These are phyloP conservation scores for Lerema accius DNA, from an alignment of 1,140 invertebrate species.

Conservation along the genomic window DNA sequence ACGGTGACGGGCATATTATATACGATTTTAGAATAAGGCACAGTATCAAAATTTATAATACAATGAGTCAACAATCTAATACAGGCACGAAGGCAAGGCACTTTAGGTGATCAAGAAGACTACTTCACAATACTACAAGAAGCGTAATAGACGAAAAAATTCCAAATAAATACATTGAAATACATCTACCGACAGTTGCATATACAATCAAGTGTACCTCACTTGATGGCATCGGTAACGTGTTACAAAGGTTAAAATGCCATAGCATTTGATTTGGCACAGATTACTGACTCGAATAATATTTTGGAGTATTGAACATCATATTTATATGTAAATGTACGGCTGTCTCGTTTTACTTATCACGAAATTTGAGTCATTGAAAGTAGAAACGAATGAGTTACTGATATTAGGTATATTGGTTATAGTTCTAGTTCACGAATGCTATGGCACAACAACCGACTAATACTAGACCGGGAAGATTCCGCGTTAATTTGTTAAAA, in stretches of 20 bases:
- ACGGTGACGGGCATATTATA: neutral
- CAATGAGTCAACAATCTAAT: conserved; percentile 27
- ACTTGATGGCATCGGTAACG: conserved; percentile 63
- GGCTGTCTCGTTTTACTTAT: neutral
- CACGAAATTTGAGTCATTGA: neutral
- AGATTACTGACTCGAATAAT: neutral
- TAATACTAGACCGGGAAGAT: conserved; percentile 57
- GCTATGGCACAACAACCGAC: conserved; percentile 41
- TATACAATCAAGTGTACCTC: conserved; percentile 40
- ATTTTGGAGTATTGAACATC: neutral
- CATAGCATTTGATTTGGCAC: conserved; percentile 39
- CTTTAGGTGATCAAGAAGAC: conserved; percentile 48
- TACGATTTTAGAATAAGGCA: neutral
- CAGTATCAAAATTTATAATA: neutral
- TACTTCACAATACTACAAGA: conserved; percentile 61
- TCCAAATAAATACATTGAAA: conserved; percentile 69
- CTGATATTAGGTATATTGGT: too few relatives aligned
- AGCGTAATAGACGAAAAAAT: conserved; percentile 64
- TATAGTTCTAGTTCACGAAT: conserved; percentile 29
- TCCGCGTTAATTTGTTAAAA: conserved; percentile 64
- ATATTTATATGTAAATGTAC: neutral
- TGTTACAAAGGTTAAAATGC: conserved; percentile 38
- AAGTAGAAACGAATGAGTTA: neutral
- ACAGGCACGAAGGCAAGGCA: conserved; percentile 61
- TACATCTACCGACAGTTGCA: conserved; percentile 55